Percentiles rank a stretch among this genome's conserved stretches.
Conservation (phyloP, 2,797 vertebrate species). For the Caiman crocodilus region DNA sequence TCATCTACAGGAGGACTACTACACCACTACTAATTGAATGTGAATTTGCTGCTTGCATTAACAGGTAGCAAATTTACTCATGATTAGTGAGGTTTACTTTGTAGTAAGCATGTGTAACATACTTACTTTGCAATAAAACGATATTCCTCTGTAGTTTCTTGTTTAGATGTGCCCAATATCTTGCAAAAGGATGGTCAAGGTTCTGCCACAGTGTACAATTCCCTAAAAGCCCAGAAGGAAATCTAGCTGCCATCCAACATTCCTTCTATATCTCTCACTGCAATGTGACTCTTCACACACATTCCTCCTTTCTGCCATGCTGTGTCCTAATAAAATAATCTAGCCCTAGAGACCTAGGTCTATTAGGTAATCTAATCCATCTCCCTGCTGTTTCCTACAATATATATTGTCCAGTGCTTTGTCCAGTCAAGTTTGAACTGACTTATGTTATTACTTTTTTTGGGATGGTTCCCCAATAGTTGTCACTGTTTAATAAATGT, state of each 20-base stretch:
- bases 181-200: neutral
- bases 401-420: neutral
- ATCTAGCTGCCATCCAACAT: neutral
- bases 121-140: too few relatives aligned
- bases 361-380: neutral
- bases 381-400: neutral
- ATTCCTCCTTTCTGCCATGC: neutral
- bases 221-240: neutral
- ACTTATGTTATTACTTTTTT: neutral
- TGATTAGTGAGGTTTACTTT: too few relatives aligned
- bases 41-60: too few relatives aligned
- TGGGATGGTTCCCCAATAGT: constrained; percentile 22
- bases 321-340: neutral
- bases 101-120: too few relatives aligned
- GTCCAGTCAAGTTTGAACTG: neutral
- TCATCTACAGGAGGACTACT: too few relatives aligned
- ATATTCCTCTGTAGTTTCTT: too few relatives aligned
- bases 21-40: too few relatives aligned
- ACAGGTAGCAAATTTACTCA: too few relatives aligned
- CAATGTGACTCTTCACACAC: neutral
- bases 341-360: neutral
- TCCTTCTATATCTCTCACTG: neutral
- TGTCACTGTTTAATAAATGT: constrained; percentile 40
- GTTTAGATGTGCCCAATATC: too few relatives aligned
- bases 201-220: neutral